These are phyloP conservation scores for Chaetops frenatus DNA, from an alignment of 2,113 vertebrate species.

Conservation along the genomic window DNA sequence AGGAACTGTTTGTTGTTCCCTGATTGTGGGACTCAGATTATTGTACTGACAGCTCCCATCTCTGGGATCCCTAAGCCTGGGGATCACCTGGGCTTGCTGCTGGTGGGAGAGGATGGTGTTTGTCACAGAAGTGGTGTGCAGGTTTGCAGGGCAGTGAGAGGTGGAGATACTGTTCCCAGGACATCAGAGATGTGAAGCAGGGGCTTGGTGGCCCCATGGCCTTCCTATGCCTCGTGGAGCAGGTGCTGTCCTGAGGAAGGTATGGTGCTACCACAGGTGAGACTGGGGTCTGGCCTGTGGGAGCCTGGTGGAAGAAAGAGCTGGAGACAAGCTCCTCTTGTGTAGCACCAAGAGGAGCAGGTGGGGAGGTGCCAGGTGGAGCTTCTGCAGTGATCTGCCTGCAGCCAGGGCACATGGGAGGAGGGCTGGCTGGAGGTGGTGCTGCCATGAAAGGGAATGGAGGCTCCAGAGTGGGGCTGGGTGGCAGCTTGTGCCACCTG, in stretches of 20 bases:
- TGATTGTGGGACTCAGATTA: background rate
- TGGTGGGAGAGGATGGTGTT: rapidly evolving
- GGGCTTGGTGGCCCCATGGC: background rate
- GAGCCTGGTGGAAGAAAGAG: background rate
- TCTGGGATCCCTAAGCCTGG: too few species aligned
- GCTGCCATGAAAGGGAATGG: background rate
- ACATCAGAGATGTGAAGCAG: rapidly evolving
- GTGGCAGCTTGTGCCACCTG: background rate
- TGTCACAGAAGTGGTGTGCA: too few species aligned
- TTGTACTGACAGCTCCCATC: background rate
- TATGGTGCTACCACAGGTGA: background rate
- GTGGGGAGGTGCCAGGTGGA: background rate
- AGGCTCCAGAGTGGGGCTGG: rapidly evolving
- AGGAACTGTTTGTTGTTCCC: background rate
- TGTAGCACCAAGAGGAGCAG: rapidly evolving
- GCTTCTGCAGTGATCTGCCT: background rate
- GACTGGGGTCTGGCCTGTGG: background rate
- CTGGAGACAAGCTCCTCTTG: too few species aligned
- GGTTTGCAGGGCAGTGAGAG: background rate
- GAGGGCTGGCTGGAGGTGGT: background rate
- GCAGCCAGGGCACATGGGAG: rapidly evolving
- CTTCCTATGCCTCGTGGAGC: background rate
- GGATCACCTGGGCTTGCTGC: rapidly evolving
- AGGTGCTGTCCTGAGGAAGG: background rate
- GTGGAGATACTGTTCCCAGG: background rate